These are phyloP conservation scores for Pyrrhosoma nymphula DNA, from an alignment of 2,888 invertebrate species.

Conservation along the genomic window DNA sequence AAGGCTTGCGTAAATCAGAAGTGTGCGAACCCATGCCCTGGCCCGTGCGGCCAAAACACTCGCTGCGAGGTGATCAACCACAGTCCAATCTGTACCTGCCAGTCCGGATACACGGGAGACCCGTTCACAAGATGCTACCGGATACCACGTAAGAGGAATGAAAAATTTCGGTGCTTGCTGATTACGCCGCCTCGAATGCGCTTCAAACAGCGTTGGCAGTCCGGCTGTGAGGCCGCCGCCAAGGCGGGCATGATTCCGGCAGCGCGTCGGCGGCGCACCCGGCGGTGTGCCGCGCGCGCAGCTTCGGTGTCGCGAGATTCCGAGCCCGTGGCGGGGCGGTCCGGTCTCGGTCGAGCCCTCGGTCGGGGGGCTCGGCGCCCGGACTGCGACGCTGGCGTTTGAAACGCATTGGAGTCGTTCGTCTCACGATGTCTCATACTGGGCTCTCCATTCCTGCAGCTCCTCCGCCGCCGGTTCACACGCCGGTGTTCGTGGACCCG, in stretches of 20 bases:
- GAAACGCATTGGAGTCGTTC: constrained; percentile 38
- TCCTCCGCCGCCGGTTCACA: constrained; percentile 71
- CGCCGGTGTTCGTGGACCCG: constrained; percentile 72
- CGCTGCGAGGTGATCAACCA: constrained; percentile 83
- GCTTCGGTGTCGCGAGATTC: constrained; percentile 80
- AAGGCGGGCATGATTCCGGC: not conserved
- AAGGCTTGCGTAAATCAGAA: constrained; percentile 88
- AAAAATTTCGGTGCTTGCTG: not conserved
- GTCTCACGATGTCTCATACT: constrained; percentile 69
- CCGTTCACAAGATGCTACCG: constrained; percentile 72
- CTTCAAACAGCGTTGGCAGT: not conserved
- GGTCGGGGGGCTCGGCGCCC: not conserved
- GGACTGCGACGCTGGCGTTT: constrained; percentile 2
- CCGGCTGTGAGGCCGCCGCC: not conserved
- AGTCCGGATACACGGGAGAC: constrained; percentile 75
- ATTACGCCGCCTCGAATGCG: constrained; percentile 37
- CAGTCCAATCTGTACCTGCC: constrained; percentile 78
- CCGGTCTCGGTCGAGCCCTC: not conserved
- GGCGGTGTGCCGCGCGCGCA: not conserved
- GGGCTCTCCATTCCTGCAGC: constrained; percentile 72
- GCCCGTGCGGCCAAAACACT: constrained; percentile 86
- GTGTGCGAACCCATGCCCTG: constrained; percentile 87
- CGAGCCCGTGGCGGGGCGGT: constrained; percentile 30
- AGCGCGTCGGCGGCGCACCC: not conserved
- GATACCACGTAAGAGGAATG: constrained; percentile 81